Percentiles rank a stretch among this genome's conserved stretches.
Conservation (phyloP, 37 sponge, comb jelly and placozoan genomes). For the Oscarella lobularis region DNA sequence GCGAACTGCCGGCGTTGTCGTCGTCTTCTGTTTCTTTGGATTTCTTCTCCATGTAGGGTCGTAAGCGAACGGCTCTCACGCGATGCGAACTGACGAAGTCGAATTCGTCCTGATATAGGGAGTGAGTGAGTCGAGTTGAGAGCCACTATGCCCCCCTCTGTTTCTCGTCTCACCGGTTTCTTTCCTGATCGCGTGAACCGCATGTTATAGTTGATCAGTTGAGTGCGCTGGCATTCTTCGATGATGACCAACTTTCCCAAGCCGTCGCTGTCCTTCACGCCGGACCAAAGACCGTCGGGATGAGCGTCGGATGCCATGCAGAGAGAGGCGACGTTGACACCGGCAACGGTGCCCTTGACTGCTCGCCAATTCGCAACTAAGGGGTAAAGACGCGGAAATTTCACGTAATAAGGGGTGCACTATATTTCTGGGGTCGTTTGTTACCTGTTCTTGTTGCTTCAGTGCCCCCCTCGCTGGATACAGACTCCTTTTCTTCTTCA, state of each 20-base stretch:
- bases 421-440: too few species aligned
- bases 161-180: slow-evolving; percentile 1
- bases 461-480: too few species aligned
- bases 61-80: background rate
- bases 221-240: background rate
- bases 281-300: background rate
- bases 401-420: too few species aligned
- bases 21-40: background rate
- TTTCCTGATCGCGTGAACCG: background rate
- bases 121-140: too few species aligned
- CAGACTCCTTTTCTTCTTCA: background rate
- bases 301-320: background rate
- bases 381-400: too few species aligned
- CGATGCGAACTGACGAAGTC: background rate
- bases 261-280: background rate
- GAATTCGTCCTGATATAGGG: background rate
- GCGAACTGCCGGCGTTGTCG: background rate
- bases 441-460: too few species aligned
- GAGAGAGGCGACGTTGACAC: background rate
- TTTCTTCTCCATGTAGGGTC: background rate
- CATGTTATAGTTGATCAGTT: background rate
- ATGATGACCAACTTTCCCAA: background rate
- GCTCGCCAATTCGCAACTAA: background rate
- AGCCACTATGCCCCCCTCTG: too few species aligned
- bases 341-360: background rate